Evolutionary conservation across 2,888 invertebrate species (phyloP).

Genomic region (Patella ulyssiponensis): DNA sequence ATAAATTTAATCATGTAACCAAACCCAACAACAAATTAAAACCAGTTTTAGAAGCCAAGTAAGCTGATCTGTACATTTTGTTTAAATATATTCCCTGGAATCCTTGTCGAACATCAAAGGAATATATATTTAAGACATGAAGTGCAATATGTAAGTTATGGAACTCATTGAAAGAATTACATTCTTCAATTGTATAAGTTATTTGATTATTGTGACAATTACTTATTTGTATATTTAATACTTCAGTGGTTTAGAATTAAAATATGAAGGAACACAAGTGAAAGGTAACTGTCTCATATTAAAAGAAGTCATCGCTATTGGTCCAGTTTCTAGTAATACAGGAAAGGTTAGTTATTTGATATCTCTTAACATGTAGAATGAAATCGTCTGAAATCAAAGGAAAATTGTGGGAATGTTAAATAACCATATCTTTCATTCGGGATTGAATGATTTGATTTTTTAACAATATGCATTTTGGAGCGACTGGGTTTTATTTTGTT

Average conservation of each 20-base stretch:
- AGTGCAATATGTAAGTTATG: too few species aligned
- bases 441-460: too few species aligned
- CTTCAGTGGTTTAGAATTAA: slow-evolving; percentile 66
- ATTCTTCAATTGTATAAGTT: too few species aligned
- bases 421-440: too few species aligned
- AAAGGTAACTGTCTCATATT: slow-evolving; percentile 63
- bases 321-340: slow-evolving; percentile 52
- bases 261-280: slow-evolving; percentile 50
- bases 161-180: too few species aligned
- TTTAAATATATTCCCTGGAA: too few species aligned
- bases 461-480: too few species aligned
- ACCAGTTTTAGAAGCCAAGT: slow-evolving; percentile 66
- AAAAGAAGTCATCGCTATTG: slow-evolving; percentile 65
- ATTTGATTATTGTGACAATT: not conserved
- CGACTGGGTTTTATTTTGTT: too few species aligned
- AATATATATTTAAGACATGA: too few species aligned
- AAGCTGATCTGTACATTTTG: slow-evolving; percentile 23
- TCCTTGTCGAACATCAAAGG: too few species aligned
- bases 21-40: slow-evolving; percentile 58
- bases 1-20: slow-evolving; percentile 66
- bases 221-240: not conserved
- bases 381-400: too few species aligned
- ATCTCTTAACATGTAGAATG: not conserved
- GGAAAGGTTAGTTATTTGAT: slow-evolving; percentile 58
- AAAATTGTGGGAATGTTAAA: too few species aligned